Conservation (phyloP, 2,113 vertebrate genomes). For the Hemiprocne comata region DNA sequence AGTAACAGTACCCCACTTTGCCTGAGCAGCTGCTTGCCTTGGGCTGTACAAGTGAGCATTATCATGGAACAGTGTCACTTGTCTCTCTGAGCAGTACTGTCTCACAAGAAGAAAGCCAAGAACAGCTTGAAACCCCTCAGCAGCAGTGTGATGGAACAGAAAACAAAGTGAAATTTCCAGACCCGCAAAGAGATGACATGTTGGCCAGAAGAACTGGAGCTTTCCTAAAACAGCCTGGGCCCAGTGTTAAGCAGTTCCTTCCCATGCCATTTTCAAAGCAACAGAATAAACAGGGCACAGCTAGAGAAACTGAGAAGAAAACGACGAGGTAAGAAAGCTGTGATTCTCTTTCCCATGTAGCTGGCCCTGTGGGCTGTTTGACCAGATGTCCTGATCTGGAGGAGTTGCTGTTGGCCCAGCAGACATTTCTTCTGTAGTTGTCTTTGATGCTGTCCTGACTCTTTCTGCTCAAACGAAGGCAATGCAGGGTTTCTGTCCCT, state of each 20-base stretch:
- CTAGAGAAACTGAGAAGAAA: conserved; percentile 57
- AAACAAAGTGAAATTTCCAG: conserved; percentile 55
- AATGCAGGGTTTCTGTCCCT: not conserved
- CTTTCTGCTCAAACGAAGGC: not conserved
- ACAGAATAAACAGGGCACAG: conserved; percentile 48
- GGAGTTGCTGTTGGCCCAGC: not conserved
- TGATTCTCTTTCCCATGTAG: not conserved
- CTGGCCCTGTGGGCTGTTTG: not conserved
- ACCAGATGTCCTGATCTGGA: not conserved
- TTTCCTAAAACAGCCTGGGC: conserved; percentile 63
- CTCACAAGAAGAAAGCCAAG: conserved; percentile 48
- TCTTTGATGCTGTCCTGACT: not conserved
- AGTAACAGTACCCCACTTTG: conserved; percentile 32
- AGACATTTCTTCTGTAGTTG: not conserved
- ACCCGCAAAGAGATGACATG: conserved; percentile 73
- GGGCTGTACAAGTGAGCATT: conserved; percentile 69
- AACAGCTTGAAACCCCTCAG: conserved; percentile 52
- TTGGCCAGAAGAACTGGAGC: conserved; percentile 62
- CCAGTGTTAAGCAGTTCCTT: conserved; percentile 74
- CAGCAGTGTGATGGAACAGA: conserved; percentile 28
- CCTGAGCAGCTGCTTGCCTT: conserved; percentile 72
- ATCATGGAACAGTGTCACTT: conserved; percentile 60
- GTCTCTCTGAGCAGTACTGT: conserved; percentile 58
- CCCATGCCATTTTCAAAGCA: conserved; percentile 76
- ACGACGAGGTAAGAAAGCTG: conserved; percentile 63